Conservation (phyloP, 2,888 invertebrate species). For the Bombyx huttoni region DNA sequence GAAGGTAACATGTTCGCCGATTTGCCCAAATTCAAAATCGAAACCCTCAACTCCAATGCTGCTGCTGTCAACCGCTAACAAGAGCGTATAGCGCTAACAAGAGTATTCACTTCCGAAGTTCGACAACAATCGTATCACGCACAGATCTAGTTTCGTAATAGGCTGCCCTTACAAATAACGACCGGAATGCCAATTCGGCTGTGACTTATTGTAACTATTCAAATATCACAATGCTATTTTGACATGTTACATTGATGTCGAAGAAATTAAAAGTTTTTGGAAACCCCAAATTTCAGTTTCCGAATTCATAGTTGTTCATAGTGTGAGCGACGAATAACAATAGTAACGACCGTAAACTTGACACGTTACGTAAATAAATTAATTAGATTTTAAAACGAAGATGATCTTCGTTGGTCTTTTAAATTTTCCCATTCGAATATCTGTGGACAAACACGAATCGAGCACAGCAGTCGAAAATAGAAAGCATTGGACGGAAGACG, state of each 20-base stretch:
- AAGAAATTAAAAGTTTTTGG: not conserved
- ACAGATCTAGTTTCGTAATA: conserved; percentile 23
- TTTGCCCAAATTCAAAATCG: not conserved
- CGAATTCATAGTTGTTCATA: too few relatives aligned
- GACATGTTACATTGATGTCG: not conserved
- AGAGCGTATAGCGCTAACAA: not conserved
- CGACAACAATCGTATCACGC: conserved; percentile 4
- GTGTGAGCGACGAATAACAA: conserved; percentile 15
- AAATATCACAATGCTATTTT: conserved; percentile 1
- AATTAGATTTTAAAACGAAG: not conserved
- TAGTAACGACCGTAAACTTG: conserved; percentile 34
- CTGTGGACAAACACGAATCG: conserved; percentile 20
- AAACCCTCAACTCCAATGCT: not conserved
- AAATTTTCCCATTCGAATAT: not conserved
- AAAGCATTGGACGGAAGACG: conserved; percentile 62
- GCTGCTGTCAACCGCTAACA: not conserved
- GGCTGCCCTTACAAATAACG: conserved; percentile 19
- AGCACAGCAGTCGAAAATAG: conserved; percentile 63
- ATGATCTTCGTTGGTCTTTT: not conserved
- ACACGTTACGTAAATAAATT: conserved; percentile 11
- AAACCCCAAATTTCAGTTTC: not conserved
- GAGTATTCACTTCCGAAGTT: conserved; percentile 1
- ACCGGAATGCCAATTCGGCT: conserved; percentile 25
- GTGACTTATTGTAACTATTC: conserved; percentile 14
- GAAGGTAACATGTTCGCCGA: not conserved